phyloP scores from a whole-genome alignment of 2,797 vertebrate genomes.

The Alauda arvensis region DNA sequence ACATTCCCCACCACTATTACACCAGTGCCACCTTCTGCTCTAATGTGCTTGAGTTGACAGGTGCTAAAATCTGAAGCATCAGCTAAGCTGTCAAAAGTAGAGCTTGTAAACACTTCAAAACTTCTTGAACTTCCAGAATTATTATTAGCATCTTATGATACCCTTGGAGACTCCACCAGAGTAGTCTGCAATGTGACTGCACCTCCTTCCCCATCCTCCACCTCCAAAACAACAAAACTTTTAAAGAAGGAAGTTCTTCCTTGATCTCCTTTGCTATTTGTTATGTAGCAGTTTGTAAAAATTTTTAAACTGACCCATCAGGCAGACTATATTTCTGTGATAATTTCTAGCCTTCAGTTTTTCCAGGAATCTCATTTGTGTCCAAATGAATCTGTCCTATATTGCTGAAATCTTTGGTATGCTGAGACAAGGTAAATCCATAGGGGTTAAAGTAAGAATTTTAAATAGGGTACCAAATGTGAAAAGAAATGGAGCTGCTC shows the following conservation, averaged over 20 bases:
- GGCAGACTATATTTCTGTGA: background rate
- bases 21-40: background rate
- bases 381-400: background rate
- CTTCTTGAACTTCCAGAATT: background rate
- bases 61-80: background rate
- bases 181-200: background rate
- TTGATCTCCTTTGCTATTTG: background rate
- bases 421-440: background rate
- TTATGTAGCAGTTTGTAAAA: background rate
- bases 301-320: background rate
- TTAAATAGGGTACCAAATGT: background rate
- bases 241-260: background rate
- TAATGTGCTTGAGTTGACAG: background rate
- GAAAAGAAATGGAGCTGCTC: background rate
- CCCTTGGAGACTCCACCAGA: background rate
- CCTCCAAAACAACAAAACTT: background rate
- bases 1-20: rapidly evolving
- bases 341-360: background rate
- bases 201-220: background rate
- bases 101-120: constrained; percentile 1
- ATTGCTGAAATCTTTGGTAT: background rate
- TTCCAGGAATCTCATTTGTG: background rate
- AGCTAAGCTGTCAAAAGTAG: background rate
- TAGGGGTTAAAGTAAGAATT: background rate
- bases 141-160: background rate